phyloP scores from a whole-genome alignment of 2,113 vertebrate species.

The Larimichthys crocea region DNA sequence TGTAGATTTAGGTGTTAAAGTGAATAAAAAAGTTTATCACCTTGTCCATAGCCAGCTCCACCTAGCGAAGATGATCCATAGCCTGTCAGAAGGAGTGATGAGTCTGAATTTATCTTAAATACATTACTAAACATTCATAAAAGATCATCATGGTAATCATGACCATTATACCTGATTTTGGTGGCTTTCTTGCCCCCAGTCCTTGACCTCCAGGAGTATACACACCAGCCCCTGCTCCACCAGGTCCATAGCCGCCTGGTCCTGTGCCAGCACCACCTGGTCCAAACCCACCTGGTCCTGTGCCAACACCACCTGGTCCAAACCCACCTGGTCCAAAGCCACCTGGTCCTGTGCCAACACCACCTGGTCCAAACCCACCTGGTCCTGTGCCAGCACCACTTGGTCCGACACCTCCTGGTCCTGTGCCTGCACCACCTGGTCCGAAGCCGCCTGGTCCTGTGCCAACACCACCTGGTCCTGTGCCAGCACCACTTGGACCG shows the following conservation, averaged over 20 bases:
- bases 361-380: not conserved
- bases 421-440: conserved; percentile 56
- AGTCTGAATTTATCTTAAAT: not conserved
- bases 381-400: conserved; percentile 10
- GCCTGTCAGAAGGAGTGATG: conserved; percentile 37
- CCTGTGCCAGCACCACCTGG: conserved; percentile 61
- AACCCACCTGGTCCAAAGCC: conserved; percentile 56
- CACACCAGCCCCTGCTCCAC: conserved; percentile 55
- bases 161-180: conserved; percentile 67
- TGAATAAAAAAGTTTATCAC: conserved; percentile 18
- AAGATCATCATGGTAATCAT: not conserved
- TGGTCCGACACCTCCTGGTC: not conserved
- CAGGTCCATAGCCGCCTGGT: conserved; percentile 53
- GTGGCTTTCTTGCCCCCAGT: conserved; percentile 60
- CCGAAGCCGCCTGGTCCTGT: conserved; percentile 57
- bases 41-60: conserved; percentile 62
- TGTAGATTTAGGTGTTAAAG: not conserved
- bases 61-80: conserved; percentile 69
- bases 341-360: conserved; percentile 48
- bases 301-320: conserved; percentile 52
- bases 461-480: conserved; percentile 28
- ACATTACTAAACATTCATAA: no score
- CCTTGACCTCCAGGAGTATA: conserved; percentile 39
- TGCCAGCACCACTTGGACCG: conserved; percentile 3
- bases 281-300: conserved; percentile 29